Conservation (phyloP, 23 tunicate genomes). For the Pegea sp. region DNA sequence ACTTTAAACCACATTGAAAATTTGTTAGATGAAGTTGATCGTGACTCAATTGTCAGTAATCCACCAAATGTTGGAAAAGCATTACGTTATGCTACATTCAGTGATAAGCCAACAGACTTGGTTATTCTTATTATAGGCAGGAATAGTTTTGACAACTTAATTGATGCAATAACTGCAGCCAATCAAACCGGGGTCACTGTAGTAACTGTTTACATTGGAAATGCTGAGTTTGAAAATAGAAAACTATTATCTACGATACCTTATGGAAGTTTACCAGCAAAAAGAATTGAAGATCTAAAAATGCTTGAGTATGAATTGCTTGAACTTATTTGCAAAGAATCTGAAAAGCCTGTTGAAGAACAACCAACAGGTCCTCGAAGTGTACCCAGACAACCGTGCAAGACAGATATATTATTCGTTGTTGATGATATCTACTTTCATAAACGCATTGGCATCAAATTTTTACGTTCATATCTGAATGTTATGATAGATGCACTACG, state of each 20-base stretch:
- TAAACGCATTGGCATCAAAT: neutral
- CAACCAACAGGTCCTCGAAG: conserved; percentile 4
- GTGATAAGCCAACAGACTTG: neutral
- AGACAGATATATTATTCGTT: conserved; percentile 14
- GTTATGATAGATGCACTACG: neutral
- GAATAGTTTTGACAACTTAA: conserved; percentile 13
- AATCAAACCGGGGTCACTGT: conserved; percentile 2
- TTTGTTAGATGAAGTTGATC: conserved; percentile 1
- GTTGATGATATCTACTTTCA: conserved; percentile 18
- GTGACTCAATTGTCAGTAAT: neutral
- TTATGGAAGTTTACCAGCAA: conserved; percentile 17
- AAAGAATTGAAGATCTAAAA: neutral
- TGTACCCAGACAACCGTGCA: conserved; percentile 13
- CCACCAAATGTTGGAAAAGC: conserved; percentile 34
- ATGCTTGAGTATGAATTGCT: conserved; percentile 18
- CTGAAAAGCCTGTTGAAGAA: conserved; percentile 4
- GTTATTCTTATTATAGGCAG: conserved; percentile 15
- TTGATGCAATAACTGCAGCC: conserved; percentile 6
- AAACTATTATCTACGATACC: conserved; percentile 19
- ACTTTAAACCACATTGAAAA: neutral
- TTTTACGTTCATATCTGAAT: conserved; percentile 4
- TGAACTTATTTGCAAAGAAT: conserved; percentile 23
- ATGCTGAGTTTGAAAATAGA: conserved; percentile 2
- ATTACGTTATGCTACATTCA: conserved; percentile 5
- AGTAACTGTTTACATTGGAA: conserved; percentile 22